Evolutionary conservation across 2,888 invertebrate species (phyloP).

Genomic region (Lycophotia porphyrea): DNA sequence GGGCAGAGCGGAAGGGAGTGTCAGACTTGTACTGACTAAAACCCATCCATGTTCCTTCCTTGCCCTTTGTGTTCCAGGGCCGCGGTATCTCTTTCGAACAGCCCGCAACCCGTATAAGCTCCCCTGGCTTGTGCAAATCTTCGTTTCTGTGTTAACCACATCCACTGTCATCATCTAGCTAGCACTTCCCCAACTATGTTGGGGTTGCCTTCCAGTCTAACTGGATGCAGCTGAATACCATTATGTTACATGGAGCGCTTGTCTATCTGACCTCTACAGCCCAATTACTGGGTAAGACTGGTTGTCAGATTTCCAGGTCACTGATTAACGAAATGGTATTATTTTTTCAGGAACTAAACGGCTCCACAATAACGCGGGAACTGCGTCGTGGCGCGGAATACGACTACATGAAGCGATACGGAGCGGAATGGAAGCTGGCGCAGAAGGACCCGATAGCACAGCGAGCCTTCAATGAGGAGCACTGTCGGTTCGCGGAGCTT

Average conservation of each 20-base stretch:
- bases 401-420: slow-evolving; percentile 96
- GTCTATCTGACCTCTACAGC: background rate
- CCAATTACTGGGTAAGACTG: too few species aligned
- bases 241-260: background rate
- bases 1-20: too few species aligned
- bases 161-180: background rate
- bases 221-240: background rate
- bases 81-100: too few species aligned
- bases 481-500: slow-evolving; percentile 94
- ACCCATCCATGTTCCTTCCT: too few species aligned
- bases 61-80: too few species aligned
- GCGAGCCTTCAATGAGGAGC: slow-evolving; percentile 91
- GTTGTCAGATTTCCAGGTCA: too few species aligned
- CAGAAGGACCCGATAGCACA: slow-evolving; percentile 86
- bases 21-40: too few species aligned
- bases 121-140: background rate
- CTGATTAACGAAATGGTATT: too few species aligned
- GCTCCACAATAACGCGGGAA: slow-evolving; percentile 92
- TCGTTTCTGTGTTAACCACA: background rate
- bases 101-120: too few species aligned
- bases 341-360: slow-evolving; percentile 91
- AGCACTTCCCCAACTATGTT: background rate
- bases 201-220: background rate
- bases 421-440: slow-evolving; percentile 92
- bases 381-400: slow-evolving; percentile 96